These are phyloP conservation scores for Drosophila sp. DNA, from an alignment of 1,140 invertebrate species.

Conservation along the genomic window DNA sequence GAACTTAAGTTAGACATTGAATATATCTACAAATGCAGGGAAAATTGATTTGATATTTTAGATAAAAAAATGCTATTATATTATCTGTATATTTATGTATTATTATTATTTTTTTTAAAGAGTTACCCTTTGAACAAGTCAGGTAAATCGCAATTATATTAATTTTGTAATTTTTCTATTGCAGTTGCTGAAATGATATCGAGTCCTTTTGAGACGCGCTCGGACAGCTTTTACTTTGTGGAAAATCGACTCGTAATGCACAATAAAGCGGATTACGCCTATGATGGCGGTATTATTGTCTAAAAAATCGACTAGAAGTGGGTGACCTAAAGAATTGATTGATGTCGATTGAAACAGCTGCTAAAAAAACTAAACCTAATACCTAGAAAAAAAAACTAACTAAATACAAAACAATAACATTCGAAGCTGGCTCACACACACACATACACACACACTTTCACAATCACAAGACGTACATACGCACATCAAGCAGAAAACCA, in stretches of 20 bases:
- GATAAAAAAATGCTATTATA: no score
- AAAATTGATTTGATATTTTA: no score
- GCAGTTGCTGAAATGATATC: slow-evolving; percentile 98
- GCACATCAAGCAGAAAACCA: slow-evolving; percentile 45
- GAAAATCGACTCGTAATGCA: slow-evolving; percentile 99
- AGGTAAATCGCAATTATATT: neutral
- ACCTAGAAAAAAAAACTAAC: slow-evolving; percentile 60
- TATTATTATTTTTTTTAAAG: no score
- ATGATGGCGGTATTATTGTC: slow-evolving; percentile 80
- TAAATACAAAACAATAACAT: slow-evolving; percentile 43
- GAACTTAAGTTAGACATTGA: no score
- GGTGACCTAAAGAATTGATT: slow-evolving; percentile 37
- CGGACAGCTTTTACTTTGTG: slow-evolving; percentile 99
- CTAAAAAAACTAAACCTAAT: slow-evolving; percentile 48
- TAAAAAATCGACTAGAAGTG: slow-evolving; percentile 34
- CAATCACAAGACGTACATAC: slow-evolving; percentile 34
- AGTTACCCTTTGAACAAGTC: no score
- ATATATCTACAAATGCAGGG: no score
- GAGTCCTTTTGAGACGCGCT: slow-evolving; percentile 97
- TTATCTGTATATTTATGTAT: no score
- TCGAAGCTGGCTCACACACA: slow-evolving; percentile 51
- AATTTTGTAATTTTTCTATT: slow-evolving; percentile 55
- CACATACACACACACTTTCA: slow-evolving; percentile 35
- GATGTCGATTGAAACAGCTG: slow-evolving; percentile 15
- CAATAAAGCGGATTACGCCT: slow-evolving; percentile 92